phyloP scores from a whole-genome alignment of 2,113 vertebrate genomes.

The Mobula hypostoma region DNA sequence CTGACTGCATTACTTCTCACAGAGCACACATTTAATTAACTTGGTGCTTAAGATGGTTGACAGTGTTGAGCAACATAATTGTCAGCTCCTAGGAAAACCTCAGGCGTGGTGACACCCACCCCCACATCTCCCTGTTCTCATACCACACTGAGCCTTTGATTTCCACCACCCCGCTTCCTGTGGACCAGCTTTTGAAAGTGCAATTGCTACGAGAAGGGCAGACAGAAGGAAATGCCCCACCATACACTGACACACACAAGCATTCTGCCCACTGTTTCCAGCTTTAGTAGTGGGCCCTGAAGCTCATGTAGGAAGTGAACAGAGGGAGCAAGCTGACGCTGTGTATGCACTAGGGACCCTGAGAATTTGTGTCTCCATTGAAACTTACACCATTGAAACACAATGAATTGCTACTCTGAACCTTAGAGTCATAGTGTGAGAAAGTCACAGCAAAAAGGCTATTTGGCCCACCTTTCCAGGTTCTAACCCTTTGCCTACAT shows the following conservation, averaged over 20 bases:
- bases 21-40: too few species aligned
- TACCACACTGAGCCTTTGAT: neutral
- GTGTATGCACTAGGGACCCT: neutral
- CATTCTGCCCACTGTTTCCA: neutral
- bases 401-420: neutral
- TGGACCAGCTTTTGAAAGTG: too few species aligned
- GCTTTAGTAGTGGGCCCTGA: neutral
- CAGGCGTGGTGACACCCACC: too few species aligned
- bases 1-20: too few species aligned
- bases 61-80: neutral
- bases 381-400: too few species aligned
- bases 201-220: neutral
- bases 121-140: neutral
- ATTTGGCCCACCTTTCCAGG: too few species aligned
- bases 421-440: neutral
- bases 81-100: too few species aligned
- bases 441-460: too few species aligned
- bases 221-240: neutral
- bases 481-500: too few species aligned
- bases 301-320: neutral
- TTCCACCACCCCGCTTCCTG: neutral
- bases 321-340: neutral
- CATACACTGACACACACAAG: too few species aligned
- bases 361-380: too few species aligned
- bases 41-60: neutral